A percentile compares a stretch with the other conserved stretches of the same genome.
These are phyloP conservation scores for Caretta caretta DNA, from an alignment of 2,113 vertebrate species.

Conservation along the genomic window DNA sequence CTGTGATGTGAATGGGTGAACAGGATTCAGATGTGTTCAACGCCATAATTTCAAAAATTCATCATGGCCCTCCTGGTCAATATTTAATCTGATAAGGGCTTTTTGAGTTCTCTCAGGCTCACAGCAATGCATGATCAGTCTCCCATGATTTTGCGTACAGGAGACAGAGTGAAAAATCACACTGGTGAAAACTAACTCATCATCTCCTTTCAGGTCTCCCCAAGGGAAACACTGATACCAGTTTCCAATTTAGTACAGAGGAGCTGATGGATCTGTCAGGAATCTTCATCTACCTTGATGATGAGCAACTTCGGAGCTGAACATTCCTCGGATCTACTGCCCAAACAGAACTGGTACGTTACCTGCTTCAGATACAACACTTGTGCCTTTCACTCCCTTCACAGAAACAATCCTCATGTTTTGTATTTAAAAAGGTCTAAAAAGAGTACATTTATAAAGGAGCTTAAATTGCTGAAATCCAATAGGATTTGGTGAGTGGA, in stretches of 20 bases:
- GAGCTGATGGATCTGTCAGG: not conserved
- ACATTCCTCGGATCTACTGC: not conserved
- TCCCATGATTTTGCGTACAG: not conserved
- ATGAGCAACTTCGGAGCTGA: not conserved
- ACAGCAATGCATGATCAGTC: not conserved
- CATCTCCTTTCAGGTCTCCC: not conserved
- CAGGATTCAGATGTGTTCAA: not conserved
- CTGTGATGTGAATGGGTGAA: not conserved
- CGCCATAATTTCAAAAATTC: not conserved
- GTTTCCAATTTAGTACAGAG: not conserved
- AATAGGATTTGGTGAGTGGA: not conserved
- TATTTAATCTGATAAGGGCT: not conserved
- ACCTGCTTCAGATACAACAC: not conserved
- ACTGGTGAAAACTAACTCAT: not conserved
- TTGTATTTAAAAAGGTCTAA: constrained; percentile 21
- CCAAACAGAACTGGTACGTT: not conserved
- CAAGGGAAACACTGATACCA: not conserved
- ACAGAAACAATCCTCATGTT: not conserved
- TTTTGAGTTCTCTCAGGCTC: not conserved
- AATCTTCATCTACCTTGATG: not conserved
- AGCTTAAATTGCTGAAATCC: constrained; percentile 29
- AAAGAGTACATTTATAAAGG: constrained; percentile 1
- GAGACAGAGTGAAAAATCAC: rapidly evolving
- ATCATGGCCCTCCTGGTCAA: not conserved
- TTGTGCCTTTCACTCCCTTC: not conserved